Base-by-base conservation (phyloP, 2,888 invertebrate genomes). In the Automeris io region DNA sequence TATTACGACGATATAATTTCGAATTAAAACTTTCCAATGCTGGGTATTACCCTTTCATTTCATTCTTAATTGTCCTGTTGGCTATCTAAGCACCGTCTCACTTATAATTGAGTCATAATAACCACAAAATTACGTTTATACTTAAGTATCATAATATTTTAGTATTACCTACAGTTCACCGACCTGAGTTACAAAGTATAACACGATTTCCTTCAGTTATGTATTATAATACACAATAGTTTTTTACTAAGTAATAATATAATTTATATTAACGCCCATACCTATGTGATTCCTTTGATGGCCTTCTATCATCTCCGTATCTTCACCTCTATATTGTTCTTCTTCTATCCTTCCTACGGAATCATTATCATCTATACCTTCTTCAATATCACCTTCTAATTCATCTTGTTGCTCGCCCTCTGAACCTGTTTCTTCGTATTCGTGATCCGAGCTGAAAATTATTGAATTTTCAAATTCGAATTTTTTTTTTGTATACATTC, bases 341-440 rank as follows among this genome's bases (percentile, higher is more conserved):
- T 83, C 80, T 33, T 81, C 81, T 22, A 77, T 48, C 57, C 74
- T 70, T 23, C 75, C 76, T 34, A 63, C 57, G 5, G 51, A 57
- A 35, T 70, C 69, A 23, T 73, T 65, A 42, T 72, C 61, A 39
- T 71, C 76, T 3, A 61, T 66, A 24, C 68, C 68, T 45, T 72
- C 74, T 36, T 87, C 88, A 39, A 60, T 60, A 57, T 76, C 86
- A 51, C 66, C 78, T 39, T 88, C 88, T 42, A 70, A 61, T 42
- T 93, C 93, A 29, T 90, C 92, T 51, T 90, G 88, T 13, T 91
- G 90, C 64, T 93, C 93, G 23, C 90, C 89, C 57, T 92, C 91
- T 13, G 92, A 93, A 49, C 90, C 91, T 36, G 90, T 90, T 55
- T 92, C 94, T 47, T 92, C 87, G 33, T 87, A 87, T 44, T 87